phyloP scores from a whole-genome alignment of 2,797 vertebrate genomes.

The Calcarius lapponicus region DNA sequence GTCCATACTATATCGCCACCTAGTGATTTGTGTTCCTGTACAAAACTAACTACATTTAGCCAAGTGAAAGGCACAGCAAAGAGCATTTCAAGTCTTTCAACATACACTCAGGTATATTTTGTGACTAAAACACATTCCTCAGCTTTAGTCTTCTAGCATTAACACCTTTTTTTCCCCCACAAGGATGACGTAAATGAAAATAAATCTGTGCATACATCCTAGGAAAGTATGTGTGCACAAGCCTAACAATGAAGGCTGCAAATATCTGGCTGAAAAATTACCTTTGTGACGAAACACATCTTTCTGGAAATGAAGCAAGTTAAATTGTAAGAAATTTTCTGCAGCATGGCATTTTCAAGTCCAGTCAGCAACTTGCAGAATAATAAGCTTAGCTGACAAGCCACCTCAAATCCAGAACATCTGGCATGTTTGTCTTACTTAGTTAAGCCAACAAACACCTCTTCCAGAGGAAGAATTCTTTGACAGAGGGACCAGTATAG shows the following conservation, averaged over 20 bases:
- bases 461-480: background rate
- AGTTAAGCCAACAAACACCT: background rate
- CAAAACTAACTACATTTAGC: background rate
- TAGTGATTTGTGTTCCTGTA: slow-evolving; percentile 10
- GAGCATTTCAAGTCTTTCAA: background rate
- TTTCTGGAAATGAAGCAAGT: background rate
- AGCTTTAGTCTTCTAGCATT: background rate
- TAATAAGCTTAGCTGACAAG: background rate
- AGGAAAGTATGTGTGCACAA: background rate
- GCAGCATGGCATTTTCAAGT: background rate
- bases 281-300: background rate
- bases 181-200: background rate
- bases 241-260: background rate
- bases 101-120: background rate
- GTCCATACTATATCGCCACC: slow-evolving; percentile 44
- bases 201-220: background rate
- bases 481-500: background rate
- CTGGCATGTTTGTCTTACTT: background rate
- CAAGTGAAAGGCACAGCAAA: background rate
- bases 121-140: background rate
- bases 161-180: background rate
- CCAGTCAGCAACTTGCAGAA: background rate
- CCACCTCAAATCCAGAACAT: background rate
- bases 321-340: background rate
- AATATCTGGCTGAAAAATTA: background rate